phyloP scores from a whole-genome alignment of 2,113 vertebrate species.

The Albula goreensis region DNA sequence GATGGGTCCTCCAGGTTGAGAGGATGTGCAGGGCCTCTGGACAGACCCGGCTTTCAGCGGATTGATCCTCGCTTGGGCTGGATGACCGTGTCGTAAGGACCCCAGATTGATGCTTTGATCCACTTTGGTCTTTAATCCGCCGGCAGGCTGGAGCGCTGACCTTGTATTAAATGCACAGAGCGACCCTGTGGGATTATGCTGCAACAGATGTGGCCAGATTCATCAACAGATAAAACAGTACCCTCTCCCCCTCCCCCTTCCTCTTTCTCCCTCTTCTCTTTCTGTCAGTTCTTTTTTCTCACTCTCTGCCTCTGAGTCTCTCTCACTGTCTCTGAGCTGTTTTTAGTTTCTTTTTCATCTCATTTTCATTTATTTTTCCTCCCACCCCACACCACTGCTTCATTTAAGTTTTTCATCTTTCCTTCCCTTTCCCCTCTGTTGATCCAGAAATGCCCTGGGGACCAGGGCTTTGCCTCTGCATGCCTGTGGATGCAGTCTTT shows the following conservation, averaged over 20 bases:
- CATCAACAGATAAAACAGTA: background rate
- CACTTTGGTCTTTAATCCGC: background rate
- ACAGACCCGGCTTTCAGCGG: background rate
- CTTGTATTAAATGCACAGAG: background rate
- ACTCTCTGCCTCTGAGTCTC: background rate
- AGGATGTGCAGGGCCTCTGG: background rate
- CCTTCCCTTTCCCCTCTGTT: background rate
- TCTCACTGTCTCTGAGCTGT: background rate
- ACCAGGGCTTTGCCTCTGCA: background rate
- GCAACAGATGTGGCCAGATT: slow-evolving; percentile 24
- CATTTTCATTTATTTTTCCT: background rate
- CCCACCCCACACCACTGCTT: no score
- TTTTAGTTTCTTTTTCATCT: background rate
- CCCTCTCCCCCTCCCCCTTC: background rate
- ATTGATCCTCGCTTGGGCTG: background rate
- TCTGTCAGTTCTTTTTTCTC: background rate
- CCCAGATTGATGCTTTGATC: slow-evolving; percentile 14
- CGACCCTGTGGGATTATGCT: background rate
- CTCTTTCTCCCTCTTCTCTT: background rate
- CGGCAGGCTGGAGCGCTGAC: background rate
- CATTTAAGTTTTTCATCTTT: background rate
- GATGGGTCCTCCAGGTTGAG: background rate
- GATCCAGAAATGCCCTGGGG: background rate
- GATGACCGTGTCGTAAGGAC: background rate
- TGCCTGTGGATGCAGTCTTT: background rate